A percentile compares a stretch with the other conserved stretches of the same genome.
These are phyloP conservation scores for Uloborus plumipes DNA, from an alignment of 2,888 invertebrate genomes.

Conservation along the genomic window DNA sequence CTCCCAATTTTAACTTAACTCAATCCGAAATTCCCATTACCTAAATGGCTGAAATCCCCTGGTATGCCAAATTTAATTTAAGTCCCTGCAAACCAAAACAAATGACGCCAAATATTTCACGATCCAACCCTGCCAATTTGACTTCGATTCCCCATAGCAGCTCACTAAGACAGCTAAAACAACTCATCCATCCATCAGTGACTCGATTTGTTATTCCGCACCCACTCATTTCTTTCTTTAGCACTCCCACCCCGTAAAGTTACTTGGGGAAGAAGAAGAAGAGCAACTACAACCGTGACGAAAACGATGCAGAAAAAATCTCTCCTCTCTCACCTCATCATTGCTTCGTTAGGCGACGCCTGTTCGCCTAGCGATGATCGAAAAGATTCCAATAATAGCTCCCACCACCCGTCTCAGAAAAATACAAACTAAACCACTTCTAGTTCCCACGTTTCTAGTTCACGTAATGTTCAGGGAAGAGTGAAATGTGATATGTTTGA, in stretches of 20 bases:
- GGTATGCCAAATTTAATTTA: too few relatives aligned
- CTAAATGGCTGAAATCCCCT: too few relatives aligned
- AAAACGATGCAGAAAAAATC: constrained; percentile 7
- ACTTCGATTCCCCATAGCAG: too few relatives aligned
- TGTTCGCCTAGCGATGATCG: constrained; percentile 37
- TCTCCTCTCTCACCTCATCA: neutral
- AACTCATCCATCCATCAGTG: neutral
- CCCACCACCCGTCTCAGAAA: constrained; percentile 15
- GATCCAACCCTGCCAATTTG: too few relatives aligned
- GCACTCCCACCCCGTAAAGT: constrained; percentile 28
- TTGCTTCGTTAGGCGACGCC: constrained; percentile 32
- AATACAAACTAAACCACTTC: constrained; percentile 12
- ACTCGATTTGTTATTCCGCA: constrained; percentile 14
- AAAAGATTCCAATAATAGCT: constrained; percentile 56
- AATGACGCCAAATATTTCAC: too few relatives aligned
- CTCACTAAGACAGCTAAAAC: too few relatives aligned
- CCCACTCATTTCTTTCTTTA: constrained; percentile 5
- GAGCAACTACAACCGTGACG: constrained; percentile 3
- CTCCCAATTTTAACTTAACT: too few relatives aligned
- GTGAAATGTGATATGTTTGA: constrained; percentile 16
- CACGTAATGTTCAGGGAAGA: constrained; percentile 12
- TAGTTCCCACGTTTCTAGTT: constrained; percentile 16
- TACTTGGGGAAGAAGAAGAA: constrained; percentile 1
- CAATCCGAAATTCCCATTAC: too few relatives aligned
- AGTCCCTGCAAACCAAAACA: too few relatives aligned